Conservation (phyloP, 2,113 vertebrate genomes). For the Blennius ocellaris region DNA sequence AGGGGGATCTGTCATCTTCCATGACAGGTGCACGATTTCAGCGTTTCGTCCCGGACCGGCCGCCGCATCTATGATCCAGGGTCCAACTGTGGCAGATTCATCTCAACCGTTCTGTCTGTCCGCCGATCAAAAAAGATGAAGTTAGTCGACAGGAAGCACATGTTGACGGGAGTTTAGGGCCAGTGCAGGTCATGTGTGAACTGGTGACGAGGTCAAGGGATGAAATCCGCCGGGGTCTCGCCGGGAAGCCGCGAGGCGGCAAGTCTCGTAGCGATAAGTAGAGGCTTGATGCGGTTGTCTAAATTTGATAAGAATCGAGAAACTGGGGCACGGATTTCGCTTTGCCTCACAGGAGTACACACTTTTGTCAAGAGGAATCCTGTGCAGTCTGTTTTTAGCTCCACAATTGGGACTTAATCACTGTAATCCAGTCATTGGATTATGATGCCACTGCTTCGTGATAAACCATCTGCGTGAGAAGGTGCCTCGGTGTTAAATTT, state of each 20-base stretch:
- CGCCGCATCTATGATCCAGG: slow-evolving; percentile 18
- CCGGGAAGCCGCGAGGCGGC: background rate
- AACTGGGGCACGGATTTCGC: slow-evolving; percentile 63
- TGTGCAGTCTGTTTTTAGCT: slow-evolving; percentile 72
- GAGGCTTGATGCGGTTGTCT: slow-evolving; percentile 38
- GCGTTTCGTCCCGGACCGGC: slow-evolving; percentile 29
- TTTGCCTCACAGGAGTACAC: slow-evolving; percentile 56
- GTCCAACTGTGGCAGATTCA: slow-evolving; percentile 38
- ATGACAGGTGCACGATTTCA: slow-evolving; percentile 57
- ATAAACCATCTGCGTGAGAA: slow-evolving; percentile 65
- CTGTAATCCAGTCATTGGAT: slow-evolving; percentile 73
- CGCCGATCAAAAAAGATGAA: slow-evolving; percentile 44
- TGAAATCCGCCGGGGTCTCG: slow-evolving; percentile 15
- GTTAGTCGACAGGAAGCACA: slow-evolving; percentile 10
- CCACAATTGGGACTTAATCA: slow-evolving; percentile 74
- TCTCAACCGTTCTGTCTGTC: slow-evolving; percentile 13
- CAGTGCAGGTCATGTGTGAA: slow-evolving; percentile 50
- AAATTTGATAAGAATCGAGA: slow-evolving; percentile 50
- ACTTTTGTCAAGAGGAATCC: slow-evolving; percentile 68
- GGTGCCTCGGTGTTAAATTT: slow-evolving; percentile 51
- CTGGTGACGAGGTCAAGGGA: slow-evolving; percentile 48
- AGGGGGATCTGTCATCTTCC: slow-evolving; percentile 54
- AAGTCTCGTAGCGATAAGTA: slow-evolving; percentile 26
- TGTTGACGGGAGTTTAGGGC: slow-evolving; percentile 43
- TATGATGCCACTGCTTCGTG: slow-evolving; percentile 53